These are phyloP conservation scores for Onychostoma macrolepis DNA, from an alignment of 2,113 vertebrate genomes.

Conservation along the genomic window DNA sequence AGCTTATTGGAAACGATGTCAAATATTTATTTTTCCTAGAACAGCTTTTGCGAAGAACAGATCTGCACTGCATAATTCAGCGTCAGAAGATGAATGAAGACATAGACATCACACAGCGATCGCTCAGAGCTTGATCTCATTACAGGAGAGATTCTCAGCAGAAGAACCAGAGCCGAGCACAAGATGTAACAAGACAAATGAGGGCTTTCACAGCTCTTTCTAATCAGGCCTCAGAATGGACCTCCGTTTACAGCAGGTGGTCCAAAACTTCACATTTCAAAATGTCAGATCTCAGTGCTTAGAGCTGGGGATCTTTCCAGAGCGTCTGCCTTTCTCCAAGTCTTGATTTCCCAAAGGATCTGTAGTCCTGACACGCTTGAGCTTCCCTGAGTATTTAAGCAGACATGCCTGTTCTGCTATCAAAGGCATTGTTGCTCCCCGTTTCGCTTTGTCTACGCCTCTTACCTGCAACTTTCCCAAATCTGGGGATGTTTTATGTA, in stretches of 20 bases:
- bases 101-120: conserved; percentile 62
- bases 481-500: conserved; percentile 25
- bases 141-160: conserved; percentile 51
- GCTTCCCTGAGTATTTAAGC: conserved; percentile 70
- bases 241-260: conserved; percentile 67
- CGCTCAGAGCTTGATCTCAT: conserved; percentile 66
- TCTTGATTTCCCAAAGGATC: conserved; percentile 75
- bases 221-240: conserved; percentile 64
- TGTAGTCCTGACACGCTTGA: conserved; percentile 72
- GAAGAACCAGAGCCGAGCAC: conserved; percentile 7
- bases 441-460: conserved; percentile 20
- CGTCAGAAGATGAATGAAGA: conserved; percentile 71
- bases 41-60: neutral
- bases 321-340: conserved; percentile 66
- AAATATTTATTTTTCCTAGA: conserved; percentile 19
- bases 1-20: neutral
- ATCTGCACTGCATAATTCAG: conserved; percentile 66
- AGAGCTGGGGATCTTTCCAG: conserved; percentile 63
- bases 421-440: conserved; percentile 42
- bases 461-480: conserved; percentile 8
- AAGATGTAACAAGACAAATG: conserved; percentile 68
- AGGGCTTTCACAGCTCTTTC: conserved; percentile 64
- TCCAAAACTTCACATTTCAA: conserved; percentile 68
- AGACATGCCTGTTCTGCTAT: conserved; percentile 44
- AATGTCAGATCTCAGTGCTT: conserved; percentile 70